Evolutionary conservation across 2,113 vertebrate genomes (phyloP).

Genomic region (Furnarius figulus): DNA sequence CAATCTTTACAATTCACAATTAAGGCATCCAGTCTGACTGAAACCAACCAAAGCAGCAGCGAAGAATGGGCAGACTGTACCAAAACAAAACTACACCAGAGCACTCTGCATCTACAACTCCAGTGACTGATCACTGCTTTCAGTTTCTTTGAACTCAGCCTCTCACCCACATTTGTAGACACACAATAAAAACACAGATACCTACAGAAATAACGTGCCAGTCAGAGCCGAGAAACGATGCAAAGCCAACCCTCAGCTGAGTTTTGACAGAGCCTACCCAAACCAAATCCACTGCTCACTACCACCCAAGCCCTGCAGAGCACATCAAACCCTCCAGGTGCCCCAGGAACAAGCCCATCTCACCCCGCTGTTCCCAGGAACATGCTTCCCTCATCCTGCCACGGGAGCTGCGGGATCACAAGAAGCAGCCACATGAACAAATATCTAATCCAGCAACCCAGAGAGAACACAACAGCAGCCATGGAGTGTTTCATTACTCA

Average conservation of each 20-base stretch:
- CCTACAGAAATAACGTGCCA: neutral
- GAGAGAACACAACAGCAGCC: neutral
- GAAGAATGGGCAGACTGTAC: accelerated
- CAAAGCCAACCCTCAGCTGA: neutral
- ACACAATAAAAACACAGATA: neutral
- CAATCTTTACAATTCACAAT: neutral
- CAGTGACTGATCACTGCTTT: neutral
- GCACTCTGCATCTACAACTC: neutral
- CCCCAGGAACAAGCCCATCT: neutral
- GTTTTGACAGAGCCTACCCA: neutral
- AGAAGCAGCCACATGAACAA: neutral
- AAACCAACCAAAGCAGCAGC: neutral
- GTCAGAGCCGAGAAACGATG: accelerated
- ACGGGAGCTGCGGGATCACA: accelerated
- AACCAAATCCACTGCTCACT: neutral
- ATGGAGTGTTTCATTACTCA: neutral
- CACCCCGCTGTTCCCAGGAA: accelerated
- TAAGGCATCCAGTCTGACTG: neutral
- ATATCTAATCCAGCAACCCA: neutral
- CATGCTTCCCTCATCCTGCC: neutral
- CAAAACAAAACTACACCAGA: neutral
- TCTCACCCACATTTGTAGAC: neutral
- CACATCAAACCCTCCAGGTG: accelerated
- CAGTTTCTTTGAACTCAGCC: conserved; percentile 1
- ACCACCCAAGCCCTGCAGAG: neutral